Conservation (phyloP, 2,113 vertebrate species). For the Apodemus sylvaticus region DNA sequence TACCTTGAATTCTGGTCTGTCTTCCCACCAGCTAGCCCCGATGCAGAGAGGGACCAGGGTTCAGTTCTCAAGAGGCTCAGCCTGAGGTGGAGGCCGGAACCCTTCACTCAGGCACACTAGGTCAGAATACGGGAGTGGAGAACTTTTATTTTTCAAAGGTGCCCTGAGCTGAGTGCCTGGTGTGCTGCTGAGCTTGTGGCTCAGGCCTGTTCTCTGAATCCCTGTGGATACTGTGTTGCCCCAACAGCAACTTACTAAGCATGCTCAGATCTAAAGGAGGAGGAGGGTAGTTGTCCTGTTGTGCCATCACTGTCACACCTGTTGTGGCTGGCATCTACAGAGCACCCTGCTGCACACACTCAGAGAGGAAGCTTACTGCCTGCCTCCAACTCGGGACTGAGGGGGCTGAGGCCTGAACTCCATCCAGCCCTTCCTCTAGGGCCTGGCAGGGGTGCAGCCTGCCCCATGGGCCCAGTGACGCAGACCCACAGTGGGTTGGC, state of each 20-base stretch:
- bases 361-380: not conserved
- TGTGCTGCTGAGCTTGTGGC: not conserved
- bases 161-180: not conserved
- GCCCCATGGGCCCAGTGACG: constrained; percentile 56
- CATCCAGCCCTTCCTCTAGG: not conserved
- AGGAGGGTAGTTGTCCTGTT: no score
- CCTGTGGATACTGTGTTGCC: no score
- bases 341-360: rapidly evolving
- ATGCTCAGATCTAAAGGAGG: no score
- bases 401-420: not conserved
- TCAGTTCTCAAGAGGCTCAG: not conserved
- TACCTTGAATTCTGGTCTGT: not conserved
- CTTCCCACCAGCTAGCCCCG: not conserved
- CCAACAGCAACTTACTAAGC: no score
- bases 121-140: not conserved
- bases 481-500: constrained; percentile 52
- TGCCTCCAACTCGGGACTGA: not conserved
- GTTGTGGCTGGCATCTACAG: not conserved
- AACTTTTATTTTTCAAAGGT: not conserved
- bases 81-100: no score
- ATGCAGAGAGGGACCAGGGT: not conserved
- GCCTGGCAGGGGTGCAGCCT: not conserved
- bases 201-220: not conserved
- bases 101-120: not conserved
- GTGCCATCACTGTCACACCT: not conserved